Evolutionary conservation across 2,113 vertebrate genomes (phyloP), one percentile per base, ranked within the genome.

Genomic region (Pavo muticus): DNA sequence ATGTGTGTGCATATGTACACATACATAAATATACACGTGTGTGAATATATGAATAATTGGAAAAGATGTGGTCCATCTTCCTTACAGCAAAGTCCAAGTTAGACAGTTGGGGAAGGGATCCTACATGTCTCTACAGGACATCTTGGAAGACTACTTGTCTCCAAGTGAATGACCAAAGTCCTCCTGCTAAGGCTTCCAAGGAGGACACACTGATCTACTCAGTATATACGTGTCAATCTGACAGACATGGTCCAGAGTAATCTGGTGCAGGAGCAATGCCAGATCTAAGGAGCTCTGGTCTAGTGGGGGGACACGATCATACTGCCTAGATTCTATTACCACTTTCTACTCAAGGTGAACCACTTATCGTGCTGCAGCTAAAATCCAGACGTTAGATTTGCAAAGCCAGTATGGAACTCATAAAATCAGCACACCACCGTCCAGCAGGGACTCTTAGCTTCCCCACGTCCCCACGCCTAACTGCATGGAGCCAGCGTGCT

Each of bases 191-290:
- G 24, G 40, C 37, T 48, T 65, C 78, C 27, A 39, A 60, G 32
- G 30, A 25, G 69, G 44, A 84, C 2, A 1, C 5, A 14, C 29
- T 44, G 6, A 20, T 79, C 78, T 70, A 54, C n/a, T 59, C 40
- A 17, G 44, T 35, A 73, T 23, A 17, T 1, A 19, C 6, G 11
- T 1, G 12, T n/a, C 24, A 47, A 19, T 1, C 1, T 47, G 48
- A 64, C 65, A 73, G 48, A 52, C 19, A 35, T 39, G 20, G 60
- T 5, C 48, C 1, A 1, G 54, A 87, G 54, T 10, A 17, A 47
- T 14, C 39, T 63, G 8, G 37, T 44, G 24, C 23, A 64, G 59
- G 11, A 84, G 30, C 45, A 84, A 56, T 3, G 20, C 16, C 29
- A 80, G 14, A 74, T 4, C 19, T 63, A 57, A 52, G 56, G 39